phyloP scores from a whole-genome alignment of 2,113 vertebrate species.

The Bufo bufo region DNA sequence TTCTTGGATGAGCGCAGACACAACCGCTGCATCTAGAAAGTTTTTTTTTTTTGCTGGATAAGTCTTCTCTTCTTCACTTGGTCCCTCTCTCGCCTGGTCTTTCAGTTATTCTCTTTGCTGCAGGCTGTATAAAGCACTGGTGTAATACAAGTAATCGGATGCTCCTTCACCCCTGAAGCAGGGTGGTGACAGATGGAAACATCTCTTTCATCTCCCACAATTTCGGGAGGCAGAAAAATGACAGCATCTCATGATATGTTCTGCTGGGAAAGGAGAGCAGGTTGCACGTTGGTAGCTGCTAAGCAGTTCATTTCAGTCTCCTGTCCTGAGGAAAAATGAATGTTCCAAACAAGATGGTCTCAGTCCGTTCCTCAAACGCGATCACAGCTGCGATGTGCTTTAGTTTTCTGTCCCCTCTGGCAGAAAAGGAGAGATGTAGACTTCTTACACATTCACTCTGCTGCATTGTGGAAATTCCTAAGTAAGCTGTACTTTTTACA shows the following conservation, averaged over 20 bases:
- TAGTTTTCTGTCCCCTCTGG: constrained; percentile 13
- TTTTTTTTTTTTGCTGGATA: background rate
- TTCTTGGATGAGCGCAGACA: background rate
- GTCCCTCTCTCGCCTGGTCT: constrained; percentile 12
- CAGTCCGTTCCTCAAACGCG: constrained; percentile 40
- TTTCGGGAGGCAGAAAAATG: constrained; percentile 15
- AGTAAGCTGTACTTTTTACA: constrained; percentile 16
- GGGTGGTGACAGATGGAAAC: constrained; percentile 41
- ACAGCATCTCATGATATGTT: constrained; percentile 24
- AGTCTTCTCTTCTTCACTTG: background rate
- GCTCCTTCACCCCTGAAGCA: constrained; percentile 31
- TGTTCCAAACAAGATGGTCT: constrained; percentile 32
- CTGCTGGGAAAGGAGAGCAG: constrained; percentile 6
- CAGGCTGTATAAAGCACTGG: constrained; percentile 6
- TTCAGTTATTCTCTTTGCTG: constrained; percentile 11
- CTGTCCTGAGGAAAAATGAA: constrained; percentile 47
- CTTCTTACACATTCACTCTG: constrained; percentile 13
- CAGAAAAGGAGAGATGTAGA: background rate
- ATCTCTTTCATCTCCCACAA: constrained; percentile 42
- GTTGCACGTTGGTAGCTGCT: constrained; percentile 22
- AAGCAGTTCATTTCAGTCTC: constrained; percentile 13
- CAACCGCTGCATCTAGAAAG: background rate
- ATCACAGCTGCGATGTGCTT: constrained; percentile 7
- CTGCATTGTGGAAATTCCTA: background rate
- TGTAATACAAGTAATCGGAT: constrained; percentile 27